Percentiles rank a stretch among this genome's conserved stretches.
Conservation (phyloP, 2,888 invertebrate genomes). For the Operophtera brumata region DNA sequence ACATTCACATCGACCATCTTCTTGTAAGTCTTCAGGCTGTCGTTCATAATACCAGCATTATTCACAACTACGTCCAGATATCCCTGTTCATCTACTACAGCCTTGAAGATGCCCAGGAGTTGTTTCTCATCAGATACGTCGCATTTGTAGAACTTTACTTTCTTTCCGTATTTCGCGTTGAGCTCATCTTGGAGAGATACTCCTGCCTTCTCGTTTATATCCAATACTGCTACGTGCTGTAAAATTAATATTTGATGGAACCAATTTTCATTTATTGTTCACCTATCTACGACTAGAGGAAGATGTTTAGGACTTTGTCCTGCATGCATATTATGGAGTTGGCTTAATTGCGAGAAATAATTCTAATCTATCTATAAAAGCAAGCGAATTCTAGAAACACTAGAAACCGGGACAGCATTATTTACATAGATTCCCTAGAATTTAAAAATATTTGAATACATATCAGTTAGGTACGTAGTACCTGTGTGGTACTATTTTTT, state of each 20-base stretch:
- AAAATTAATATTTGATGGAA: slow-evolving; percentile 4
- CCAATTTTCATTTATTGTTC: no score
- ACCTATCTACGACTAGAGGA: no score
- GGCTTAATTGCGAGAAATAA: no score
- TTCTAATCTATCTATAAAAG: no score
- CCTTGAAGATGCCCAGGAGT: slow-evolving; percentile 41
- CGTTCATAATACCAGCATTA: slow-evolving; percentile 54
- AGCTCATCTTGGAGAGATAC: slow-evolving; percentile 41
- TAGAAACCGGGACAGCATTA: no score
- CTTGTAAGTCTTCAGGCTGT: slow-evolving; percentile 40
- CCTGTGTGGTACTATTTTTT: no score
- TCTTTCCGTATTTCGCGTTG: slow-evolving; percentile 45
- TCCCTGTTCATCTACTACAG: slow-evolving; percentile 40
- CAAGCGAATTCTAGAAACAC: no score
- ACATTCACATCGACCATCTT: slow-evolving; percentile 52
- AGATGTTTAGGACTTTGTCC: no score
- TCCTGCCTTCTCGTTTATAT: slow-evolving; percentile 46
- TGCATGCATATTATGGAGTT: no score
- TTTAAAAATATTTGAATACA: no score
- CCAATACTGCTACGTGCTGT: slow-evolving; percentile 51
- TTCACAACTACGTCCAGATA: slow-evolving; percentile 51
- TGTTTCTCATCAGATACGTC: slow-evolving; percentile 52
- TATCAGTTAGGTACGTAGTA: no score
- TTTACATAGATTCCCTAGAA: no score
- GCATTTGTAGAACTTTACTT: slow-evolving; percentile 48